phyloP scores from a whole-genome alignment of 2,888 invertebrate genomes.

The Pogonocherus hispidulus region DNA sequence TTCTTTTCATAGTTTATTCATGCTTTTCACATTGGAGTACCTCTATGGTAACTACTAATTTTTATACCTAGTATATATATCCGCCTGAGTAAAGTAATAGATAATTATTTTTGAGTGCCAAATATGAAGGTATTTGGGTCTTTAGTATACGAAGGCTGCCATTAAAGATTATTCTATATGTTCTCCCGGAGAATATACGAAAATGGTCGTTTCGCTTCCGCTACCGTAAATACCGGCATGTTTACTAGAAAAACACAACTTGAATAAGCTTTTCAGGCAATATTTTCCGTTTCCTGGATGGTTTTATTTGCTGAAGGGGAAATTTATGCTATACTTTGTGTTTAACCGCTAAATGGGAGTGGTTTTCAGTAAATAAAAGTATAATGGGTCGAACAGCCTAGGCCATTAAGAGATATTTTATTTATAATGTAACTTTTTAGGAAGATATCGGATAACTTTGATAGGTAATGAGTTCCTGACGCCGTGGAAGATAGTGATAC shows the following conservation, averaged over 20 bases:
- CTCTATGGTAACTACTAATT: no score
- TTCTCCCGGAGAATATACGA: slow-evolving; percentile 1
- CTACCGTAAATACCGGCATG: not conserved
- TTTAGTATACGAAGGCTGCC: not conserved
- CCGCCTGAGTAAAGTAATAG: no score
- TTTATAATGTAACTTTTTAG: not conserved
- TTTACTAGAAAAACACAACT: slow-evolving; percentile 17
- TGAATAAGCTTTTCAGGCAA: not conserved
- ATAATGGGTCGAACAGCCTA: slow-evolving; percentile 3
- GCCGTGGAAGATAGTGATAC: no score
- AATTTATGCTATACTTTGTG: slow-evolving; percentile 1
- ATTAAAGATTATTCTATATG: slow-evolving; percentile 2
- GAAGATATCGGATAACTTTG: not conserved
- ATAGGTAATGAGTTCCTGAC: not conserved
- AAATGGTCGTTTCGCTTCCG: not conserved
- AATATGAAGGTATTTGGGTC: no score
- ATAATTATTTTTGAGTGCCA: no score
- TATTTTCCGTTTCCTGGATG: slow-evolving; percentile 12
- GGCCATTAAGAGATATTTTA: not conserved
- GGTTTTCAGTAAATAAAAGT: slow-evolving; percentile 12
- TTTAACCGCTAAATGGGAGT: slow-evolving; percentile 4
- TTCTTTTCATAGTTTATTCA: no score
- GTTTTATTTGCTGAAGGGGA: not conserved
- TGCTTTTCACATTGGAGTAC: no score
- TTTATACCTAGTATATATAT: no score